Base-by-base conservation (phyloP, 1,140 invertebrate species). In the Pseudomyrmex pallidus region DNA sequence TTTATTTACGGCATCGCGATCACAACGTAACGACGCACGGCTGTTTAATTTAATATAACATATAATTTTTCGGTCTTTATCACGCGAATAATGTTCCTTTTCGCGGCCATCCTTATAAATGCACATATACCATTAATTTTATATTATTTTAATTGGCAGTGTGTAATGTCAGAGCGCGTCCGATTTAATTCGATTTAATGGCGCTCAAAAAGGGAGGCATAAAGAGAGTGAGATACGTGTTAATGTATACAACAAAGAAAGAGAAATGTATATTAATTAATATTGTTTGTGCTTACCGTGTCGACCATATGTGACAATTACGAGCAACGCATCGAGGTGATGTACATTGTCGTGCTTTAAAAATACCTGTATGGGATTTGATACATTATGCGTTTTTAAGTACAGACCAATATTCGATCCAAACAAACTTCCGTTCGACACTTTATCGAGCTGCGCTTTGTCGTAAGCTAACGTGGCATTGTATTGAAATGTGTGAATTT, bases 391-490 rank as follows among this genome's bases (percentile, higher is more conserved):
- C 4, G 54, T 72, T 57, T 88, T 87, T 72, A 95, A 90, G 61
- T 95, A 93, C 56, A 97, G 89, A 13, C 96, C 97, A 52, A 97
- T 88, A 93, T 97, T 96, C 7, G 95, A 95, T 8, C 96, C 96
- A 66, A 50, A 83, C 17, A 93, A 66, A 17, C 83, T 87, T 90
- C 94, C 62, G 94, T 92, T 84, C 88, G 92, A 57, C 83, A 85
- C 61, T 74, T 66, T 83, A 93, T 92, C 59, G 85, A 82, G 50
- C 72, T 87, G 2, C 84, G 86, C 52, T 90, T 90, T 89, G 82
- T 93, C 94, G 78, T 96, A 95, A 48, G 95, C 95, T 50, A 97
- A 85, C 12, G 95, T 95, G 0, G 97, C 89, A 93, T 96, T 96
- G 73, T 95, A 90, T 15, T 95, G 80, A 83, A 96, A 95, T 61